These are phyloP conservation scores for Hypomesus transpacificus DNA, from an alignment of 2,113 vertebrate species.

Conservation along the genomic window DNA sequence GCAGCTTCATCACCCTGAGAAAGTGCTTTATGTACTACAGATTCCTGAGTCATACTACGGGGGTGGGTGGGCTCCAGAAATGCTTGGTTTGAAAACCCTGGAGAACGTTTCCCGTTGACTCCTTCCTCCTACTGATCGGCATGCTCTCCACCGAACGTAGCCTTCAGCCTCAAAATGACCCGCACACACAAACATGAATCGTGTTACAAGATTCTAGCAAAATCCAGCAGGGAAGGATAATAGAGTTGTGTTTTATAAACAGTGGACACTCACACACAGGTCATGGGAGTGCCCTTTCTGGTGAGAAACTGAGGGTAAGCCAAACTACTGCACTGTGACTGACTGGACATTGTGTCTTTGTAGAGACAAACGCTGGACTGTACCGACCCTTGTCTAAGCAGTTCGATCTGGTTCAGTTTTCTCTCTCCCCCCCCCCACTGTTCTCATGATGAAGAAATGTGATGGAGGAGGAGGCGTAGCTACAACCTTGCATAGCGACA, in stretches of 20 bases:
- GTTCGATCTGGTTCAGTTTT: no score
- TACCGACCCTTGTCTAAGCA: not conserved
- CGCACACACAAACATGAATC: constrained; percentile 46
- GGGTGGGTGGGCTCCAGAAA: no score
- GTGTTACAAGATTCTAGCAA: constrained; percentile 27
- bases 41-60: no score
- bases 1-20: no score
- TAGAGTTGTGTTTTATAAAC: constrained; percentile 49
- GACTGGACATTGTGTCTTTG: constrained; percentile 11
- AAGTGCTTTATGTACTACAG: no score
- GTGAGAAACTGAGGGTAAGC: constrained; percentile 1
- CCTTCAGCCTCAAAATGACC: constrained; percentile 13
- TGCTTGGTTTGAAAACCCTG: no score
- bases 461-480: not conserved
- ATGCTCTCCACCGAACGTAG: constrained; percentile 17
- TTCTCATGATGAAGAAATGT: not conserved
- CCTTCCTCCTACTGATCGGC: not conserved
- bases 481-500: not conserved
- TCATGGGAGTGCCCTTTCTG: constrained; percentile 11
- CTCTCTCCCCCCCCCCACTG: not conserved
- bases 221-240: constrained; percentile 19
- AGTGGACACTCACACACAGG: constrained; percentile 37
- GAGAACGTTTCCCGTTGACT: not conserved
- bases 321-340: constrained; percentile 29
- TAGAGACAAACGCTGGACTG: not conserved